Evolutionary conservation across 2,888 invertebrate genomes (phyloP), one percentile per base, ranked within the genome.

Genomic region (Brachypterus glaber): DNA sequence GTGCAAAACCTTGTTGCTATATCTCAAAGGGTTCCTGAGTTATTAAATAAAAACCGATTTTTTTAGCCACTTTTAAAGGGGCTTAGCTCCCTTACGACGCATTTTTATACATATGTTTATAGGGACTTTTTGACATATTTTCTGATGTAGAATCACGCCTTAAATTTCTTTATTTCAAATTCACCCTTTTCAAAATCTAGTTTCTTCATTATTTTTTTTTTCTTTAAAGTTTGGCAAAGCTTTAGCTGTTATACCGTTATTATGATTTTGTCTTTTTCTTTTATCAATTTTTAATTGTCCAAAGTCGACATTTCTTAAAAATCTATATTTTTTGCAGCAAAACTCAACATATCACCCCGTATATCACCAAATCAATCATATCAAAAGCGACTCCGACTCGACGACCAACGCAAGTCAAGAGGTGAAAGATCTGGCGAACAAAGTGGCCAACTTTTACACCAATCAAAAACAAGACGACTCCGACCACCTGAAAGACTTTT

Each of bases 401-500:
- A 55, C 43, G 44, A 52, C 52, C 49, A 47, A 42, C 35, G 50
- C 35, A 33, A 43, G 49, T 18, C 44, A 50, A 40, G 53, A 54
- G 12, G 41, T 42, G 16, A 57, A 56, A 45, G 61, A 60, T n/a
- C 29, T 51, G 15, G 33, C 50, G 26, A 55, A 52, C 25, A 63
- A 61, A 48, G 45, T 59, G 45, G 46, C 55, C 1, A 58, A 57
- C 41, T 33, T 48, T 13, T 53, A 49, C 35, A 33, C 44, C 17
- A 13, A 34, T 16, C 36, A 27, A 11, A 30, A 49, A 43, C 42
- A 47, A 30, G 57, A 56, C 18, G 60, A 55, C 17, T 48, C 38
- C 15, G 76, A 76, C 53, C 70, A 70, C 48, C 65, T 75, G 13
- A 74, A 77, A 38, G 78, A 83, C 56, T 84, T 86, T 58, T 76